Evolutionary conservation across 2,113 vertebrate species (phyloP).

Genomic region (Bagarius yarrelli): DNA sequence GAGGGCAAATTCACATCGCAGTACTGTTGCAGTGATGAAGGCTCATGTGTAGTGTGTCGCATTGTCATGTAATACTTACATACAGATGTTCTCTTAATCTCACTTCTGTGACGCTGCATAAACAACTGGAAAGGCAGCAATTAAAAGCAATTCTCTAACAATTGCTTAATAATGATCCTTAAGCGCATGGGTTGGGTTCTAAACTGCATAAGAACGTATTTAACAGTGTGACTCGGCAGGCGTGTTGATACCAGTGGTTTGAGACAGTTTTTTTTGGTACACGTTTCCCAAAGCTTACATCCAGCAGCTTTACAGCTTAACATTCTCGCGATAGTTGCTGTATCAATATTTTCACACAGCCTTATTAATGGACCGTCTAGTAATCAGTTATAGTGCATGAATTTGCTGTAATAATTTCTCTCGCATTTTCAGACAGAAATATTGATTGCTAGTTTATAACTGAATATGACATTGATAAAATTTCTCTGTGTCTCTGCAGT

Average conservation of each 20-base stretch:
- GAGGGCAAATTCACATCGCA: neutral
- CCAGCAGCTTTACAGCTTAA: neutral
- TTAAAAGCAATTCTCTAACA: neutral
- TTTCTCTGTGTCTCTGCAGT: constrained; percentile 42
- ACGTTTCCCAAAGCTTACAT: too few species aligned
- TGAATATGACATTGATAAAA: neutral
- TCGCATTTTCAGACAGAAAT: neutral
- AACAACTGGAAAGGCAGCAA: neutral
- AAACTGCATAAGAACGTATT: neutral
- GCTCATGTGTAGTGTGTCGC: neutral
- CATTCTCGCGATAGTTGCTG: too few species aligned
- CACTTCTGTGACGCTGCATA: neutral
- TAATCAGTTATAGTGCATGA: too few species aligned
- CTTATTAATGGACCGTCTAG: too few species aligned
- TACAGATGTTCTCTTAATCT: neutral
- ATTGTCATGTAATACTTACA: neutral
- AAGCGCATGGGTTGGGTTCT: neutral
- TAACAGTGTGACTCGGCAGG: neutral
- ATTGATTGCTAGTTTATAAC: neutral
- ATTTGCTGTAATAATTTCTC: neutral
- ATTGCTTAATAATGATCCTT: neutral
- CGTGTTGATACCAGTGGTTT: neutral
- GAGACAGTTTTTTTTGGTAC: neutral
- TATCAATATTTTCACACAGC: too few species aligned
- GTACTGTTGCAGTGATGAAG: too few species aligned